Conservation (phyloP, 2,797 vertebrate genomes). For the Sciaenops ocellatus region DNA sequence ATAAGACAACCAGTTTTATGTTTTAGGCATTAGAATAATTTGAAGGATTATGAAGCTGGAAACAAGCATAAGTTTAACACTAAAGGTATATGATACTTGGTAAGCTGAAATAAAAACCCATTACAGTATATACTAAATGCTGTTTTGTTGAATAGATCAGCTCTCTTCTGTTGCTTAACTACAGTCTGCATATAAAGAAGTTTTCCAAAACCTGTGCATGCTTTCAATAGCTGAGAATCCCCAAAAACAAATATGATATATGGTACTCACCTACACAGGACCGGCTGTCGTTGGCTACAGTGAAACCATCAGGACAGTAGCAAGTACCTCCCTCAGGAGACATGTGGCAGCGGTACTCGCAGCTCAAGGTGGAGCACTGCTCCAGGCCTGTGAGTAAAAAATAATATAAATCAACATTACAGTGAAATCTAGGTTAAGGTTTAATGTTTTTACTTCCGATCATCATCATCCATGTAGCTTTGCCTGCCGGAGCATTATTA, state of each 20-base stretch:
- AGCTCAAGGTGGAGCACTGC: constrained; percentile 82
- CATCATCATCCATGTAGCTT: neutral
- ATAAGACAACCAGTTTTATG: constrained; percentile 18
- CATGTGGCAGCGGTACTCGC: constrained; percentile 81
- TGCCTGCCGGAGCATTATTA: neutral
- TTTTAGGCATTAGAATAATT: neutral
- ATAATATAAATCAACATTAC: neutral
- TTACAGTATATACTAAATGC: neutral
- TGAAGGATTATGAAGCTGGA: no score
- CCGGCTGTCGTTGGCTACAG: constrained; percentile 84
- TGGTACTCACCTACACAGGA: constrained; percentile 81
- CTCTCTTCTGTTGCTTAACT: neutral
- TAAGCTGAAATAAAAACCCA: neutral
- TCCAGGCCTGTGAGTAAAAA: constrained; percentile 72
- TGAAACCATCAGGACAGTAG: constrained; percentile 83
- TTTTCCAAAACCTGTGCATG: neutral
- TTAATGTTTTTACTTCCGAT: neutral
- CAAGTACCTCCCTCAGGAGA: constrained; percentile 84
- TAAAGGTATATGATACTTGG: neutral
- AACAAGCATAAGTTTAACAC: neutral
- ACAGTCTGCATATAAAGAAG: neutral
- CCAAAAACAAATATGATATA: neutral
- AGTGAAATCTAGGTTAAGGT: neutral
- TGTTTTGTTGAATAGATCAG: neutral
- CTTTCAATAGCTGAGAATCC: neutral